These are phyloP conservation scores for Carassius auratus DNA, from an alignment of 2,113 vertebrate species.

Conservation along the genomic window DNA sequence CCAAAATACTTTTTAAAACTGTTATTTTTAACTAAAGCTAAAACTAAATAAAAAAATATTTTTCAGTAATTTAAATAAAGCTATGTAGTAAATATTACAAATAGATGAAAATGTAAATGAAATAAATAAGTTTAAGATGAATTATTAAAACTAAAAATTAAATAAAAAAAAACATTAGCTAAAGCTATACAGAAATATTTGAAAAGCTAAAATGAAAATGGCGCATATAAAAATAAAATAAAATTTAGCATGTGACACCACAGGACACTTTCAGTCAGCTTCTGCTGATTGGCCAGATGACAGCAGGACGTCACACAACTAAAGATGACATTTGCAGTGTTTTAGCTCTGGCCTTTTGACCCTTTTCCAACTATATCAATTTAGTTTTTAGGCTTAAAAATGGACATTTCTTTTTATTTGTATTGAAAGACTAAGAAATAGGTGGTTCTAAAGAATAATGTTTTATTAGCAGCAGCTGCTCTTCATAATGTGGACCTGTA, in stretches of 20 bases:
- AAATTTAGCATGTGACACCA: not conserved
- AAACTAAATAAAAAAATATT: not conserved
- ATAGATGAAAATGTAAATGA: not conserved
- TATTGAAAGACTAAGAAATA: not conserved
- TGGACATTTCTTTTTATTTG: not conserved
- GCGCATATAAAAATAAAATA: not conserved
- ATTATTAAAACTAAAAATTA: not conserved
- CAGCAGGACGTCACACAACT: not conserved
- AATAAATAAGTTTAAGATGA: not conserved
- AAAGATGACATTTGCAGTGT: not conserved
- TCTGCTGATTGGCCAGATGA: not conserved
- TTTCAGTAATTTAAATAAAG: not conserved
- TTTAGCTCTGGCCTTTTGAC: not conserved
- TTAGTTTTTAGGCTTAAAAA: not conserved
- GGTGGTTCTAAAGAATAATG: not conserved
- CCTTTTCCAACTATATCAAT: not conserved
- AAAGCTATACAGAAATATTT: not conserved
- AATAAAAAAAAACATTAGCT: not conserved
- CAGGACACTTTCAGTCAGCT: not conserved
- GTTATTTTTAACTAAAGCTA: not conserved
- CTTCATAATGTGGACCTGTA: not conserved
- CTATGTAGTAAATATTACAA: not conserved
- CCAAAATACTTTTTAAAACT: not conserved
- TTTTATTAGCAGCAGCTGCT: not conserved
- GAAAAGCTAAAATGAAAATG: not conserved